Evolutionary conservation across 2,113 vertebrate species (phyloP).

Genomic region (Camelus dromedarius): DNA sequence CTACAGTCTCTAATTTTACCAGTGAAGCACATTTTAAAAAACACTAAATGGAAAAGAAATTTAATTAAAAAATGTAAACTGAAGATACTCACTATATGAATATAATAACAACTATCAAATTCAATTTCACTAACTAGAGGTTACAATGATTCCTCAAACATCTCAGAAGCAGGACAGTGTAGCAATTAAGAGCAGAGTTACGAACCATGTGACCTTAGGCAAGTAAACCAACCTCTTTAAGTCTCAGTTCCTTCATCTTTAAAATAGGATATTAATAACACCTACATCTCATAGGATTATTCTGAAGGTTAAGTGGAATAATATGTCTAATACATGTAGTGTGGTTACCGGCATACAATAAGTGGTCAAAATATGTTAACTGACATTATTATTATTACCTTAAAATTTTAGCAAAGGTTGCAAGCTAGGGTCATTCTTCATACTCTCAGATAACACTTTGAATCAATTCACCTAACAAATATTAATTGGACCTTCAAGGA

Average conservation of each 20-base stretch:
- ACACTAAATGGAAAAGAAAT: conserved; percentile 45
- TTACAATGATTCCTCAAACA: conserved; percentile 16
- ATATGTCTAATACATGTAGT: neutral
- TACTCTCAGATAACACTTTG: neutral
- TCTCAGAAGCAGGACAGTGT: neutral
- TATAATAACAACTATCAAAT: conserved; percentile 25
- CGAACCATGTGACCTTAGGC: neutral
- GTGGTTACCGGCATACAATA: neutral
- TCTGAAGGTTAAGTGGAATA: conserved; percentile 38
- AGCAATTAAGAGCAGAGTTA: conserved; percentile 15
- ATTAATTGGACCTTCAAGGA: conserved; percentile 48
- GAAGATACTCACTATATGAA: conserved; percentile 44
- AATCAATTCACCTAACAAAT: conserved; percentile 53
- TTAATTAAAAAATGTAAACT: conserved; percentile 48
- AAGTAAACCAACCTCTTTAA: conserved; percentile 37
- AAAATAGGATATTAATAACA: conserved; percentile 25
- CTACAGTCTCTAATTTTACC: conserved; percentile 27
- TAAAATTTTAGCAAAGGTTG: neutral
- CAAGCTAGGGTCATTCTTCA: conserved; percentile 38
- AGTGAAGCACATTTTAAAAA: conserved; percentile 51
- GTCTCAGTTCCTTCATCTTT: conserved; percentile 50
- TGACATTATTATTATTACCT: conserved; percentile 28
- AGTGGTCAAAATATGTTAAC: neutral
- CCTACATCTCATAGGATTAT: neutral
- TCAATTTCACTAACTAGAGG: conserved; percentile 54